Percentiles rank a stretch among this genome's conserved stretches.
phyloP scores from a whole-genome alignment of 2,113 vertebrate species.

The Phoxinus phoxinus region DNA sequence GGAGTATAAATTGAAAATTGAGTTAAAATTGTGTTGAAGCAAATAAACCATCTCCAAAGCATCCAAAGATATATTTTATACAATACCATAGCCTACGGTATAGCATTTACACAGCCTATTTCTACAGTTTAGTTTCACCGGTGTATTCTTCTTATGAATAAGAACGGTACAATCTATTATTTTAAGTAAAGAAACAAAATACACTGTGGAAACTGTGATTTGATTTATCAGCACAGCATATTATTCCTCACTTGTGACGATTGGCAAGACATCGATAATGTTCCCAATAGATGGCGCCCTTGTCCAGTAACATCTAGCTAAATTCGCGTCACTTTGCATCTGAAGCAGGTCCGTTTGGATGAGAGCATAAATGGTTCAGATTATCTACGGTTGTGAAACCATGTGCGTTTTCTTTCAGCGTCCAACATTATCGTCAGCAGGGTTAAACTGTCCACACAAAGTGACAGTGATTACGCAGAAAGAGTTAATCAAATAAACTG shows the following conservation, averaged over 20 bases:
- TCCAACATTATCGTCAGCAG: not conserved
- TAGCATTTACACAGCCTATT: not conserved
- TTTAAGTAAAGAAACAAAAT: not conserved
- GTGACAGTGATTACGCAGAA: not conserved
- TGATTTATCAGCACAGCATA: not conserved
- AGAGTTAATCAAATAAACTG: not conserved
- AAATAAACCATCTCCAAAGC: not conserved
- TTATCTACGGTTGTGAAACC: not conserved
- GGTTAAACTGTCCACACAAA: not conserved
- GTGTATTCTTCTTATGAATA: not conserved
- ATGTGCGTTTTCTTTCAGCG: not conserved
- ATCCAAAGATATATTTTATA: not conserved
- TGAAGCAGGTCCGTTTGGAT: not conserved
- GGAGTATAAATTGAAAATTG: no score
- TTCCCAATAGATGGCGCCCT: constrained; percentile 50
- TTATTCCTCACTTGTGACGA: not conserved
- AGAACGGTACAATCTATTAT: not conserved
- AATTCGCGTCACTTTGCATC: constrained; percentile 23
- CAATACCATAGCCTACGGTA: not conserved
- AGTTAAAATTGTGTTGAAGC: not conserved
- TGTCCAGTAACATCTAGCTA: not conserved
- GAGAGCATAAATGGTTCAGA: not conserved
- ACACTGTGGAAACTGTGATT: not conserved
- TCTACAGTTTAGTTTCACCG: not conserved
- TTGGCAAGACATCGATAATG: not conserved